phyloP scores from a whole-genome alignment of 2,888 invertebrate genomes.

The Cerceris rybyensis region DNA sequence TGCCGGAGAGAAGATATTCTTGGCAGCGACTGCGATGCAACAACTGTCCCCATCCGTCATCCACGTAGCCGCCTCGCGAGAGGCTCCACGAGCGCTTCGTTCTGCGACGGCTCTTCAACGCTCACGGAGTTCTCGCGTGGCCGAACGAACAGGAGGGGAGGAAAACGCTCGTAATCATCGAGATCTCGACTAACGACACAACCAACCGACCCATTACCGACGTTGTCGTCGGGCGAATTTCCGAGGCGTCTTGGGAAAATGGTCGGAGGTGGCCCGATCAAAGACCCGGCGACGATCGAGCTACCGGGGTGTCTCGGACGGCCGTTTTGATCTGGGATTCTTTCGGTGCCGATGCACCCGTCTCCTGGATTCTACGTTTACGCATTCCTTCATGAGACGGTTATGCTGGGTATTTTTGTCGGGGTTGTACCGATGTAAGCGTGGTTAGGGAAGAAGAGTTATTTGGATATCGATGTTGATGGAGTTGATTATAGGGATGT shows the following conservation, averaged over 20 bases:
- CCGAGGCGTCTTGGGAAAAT: slow-evolving; percentile 22
- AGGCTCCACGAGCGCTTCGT: slow-evolving; percentile 50
- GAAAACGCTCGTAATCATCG: slow-evolving; percentile 57
- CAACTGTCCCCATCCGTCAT: slow-evolving; percentile 81
- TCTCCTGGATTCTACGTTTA: too few species aligned
- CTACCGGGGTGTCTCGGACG: neutral
- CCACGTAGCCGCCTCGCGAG: slow-evolving; percentile 60
- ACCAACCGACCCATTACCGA: slow-evolving; percentile 33
- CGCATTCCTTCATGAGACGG: too few species aligned
- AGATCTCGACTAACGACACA: slow-evolving; percentile 56
- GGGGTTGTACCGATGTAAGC: too few species aligned
- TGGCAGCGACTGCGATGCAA: slow-evolving; percentile 76
- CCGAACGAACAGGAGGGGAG: slow-evolving; percentile 1
- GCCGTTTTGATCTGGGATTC: too few species aligned
- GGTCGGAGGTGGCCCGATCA: neutral
- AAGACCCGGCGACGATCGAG: slow-evolving; percentile 14
- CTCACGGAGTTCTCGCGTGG: neutral
- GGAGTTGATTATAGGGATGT: too few species aligned
- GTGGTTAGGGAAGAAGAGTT: too few species aligned
- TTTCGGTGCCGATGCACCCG: too few species aligned
- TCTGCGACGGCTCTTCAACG: slow-evolving; percentile 33
- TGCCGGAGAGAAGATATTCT: slow-evolving; percentile 72
- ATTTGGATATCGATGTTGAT: too few species aligned
- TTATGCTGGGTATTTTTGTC: too few species aligned
- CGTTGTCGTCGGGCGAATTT: slow-evolving; percentile 46